Conservation (phyloP, 2,113 vertebrate genomes). For the Aplodontia rufa region DNA sequence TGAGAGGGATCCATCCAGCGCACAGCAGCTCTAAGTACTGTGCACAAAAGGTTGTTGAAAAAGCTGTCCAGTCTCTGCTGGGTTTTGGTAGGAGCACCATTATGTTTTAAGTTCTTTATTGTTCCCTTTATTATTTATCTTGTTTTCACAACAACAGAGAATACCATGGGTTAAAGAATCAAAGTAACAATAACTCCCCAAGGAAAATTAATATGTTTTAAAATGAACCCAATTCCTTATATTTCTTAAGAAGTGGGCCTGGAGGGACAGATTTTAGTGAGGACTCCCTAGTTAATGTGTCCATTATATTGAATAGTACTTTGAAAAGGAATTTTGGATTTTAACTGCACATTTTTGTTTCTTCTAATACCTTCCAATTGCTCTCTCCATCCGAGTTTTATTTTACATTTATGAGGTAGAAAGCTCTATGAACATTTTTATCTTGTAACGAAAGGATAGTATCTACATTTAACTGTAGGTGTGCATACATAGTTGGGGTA, state of each 20-base stretch:
- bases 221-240: neutral
- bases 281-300: neutral
- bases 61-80: neutral
- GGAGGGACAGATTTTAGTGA: neutral
- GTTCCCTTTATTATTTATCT: neutral
- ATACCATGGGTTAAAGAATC: neutral
- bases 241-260: neutral
- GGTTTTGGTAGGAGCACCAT: neutral
- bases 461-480: neutral
- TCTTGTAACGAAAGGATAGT: neutral
- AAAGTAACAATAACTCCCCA: neutral
- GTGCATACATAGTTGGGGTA: neutral
- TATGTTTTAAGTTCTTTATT: neutral
- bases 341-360: conserved; percentile 22
- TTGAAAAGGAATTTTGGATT: neutral
- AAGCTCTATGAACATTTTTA: neutral
- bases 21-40: neutral
- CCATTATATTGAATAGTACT: neutral
- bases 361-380: neutral
- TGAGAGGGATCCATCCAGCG: neutral
- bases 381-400: neutral
- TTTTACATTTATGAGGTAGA: neutral
- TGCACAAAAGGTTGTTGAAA: neutral
- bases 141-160: conserved; percentile 48
- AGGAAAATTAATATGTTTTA: neutral